A percentile compares a stretch with the other conserved stretches of the same genome.
Conservation (phyloP, 30 jellyfish, hydroid and myxozoan genomes). For the Aurelia coerulea region DNA sequence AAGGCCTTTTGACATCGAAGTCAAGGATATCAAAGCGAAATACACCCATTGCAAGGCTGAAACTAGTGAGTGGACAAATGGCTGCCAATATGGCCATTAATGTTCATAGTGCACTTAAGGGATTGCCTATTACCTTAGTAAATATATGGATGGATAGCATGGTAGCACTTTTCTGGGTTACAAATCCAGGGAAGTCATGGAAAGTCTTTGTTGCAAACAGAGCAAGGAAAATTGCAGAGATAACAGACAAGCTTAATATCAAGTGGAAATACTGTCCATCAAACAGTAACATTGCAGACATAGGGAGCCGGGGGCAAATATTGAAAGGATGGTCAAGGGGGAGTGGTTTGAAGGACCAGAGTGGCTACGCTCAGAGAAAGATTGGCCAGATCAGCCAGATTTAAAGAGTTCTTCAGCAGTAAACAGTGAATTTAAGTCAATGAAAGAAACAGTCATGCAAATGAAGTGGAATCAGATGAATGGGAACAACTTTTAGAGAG, state of each 20-base stretch:
- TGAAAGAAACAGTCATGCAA: constrained; percentile 13
- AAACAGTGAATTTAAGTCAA: background rate
- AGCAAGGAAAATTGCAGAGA: constrained; percentile 29
- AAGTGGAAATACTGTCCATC: background rate
- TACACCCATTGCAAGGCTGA: constrained; percentile 25
- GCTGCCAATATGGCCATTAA: constrained; percentile 46
- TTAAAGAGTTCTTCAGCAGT: no score
- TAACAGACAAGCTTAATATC: constrained; percentile 17
- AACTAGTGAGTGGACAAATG: constrained; percentile 37
- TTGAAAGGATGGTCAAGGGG: no score
- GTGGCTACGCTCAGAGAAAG: no score
- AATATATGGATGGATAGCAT: constrained; percentile 29
- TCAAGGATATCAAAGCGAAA: constrained; percentile 25
- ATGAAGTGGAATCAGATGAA: constrained; percentile 19
- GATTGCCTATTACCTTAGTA: constrained; percentile 6
- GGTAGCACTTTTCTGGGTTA: constrained; percentile 27
- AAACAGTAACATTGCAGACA: constrained; percentile 6
- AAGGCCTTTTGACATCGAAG: constrained; percentile 13
- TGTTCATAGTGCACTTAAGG: constrained; percentile 20
- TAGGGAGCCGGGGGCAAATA: constrained; percentile 30
- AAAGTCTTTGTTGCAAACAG: constrained; percentile 21
- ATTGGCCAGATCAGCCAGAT: no score
- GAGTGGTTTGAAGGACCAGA: no score
- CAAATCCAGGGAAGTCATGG: constrained; percentile 11
- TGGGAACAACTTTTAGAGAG: constrained; percentile 26